Base-by-base conservation (phyloP, 2,888 invertebrate species). In the Campoplex nolae region DNA sequence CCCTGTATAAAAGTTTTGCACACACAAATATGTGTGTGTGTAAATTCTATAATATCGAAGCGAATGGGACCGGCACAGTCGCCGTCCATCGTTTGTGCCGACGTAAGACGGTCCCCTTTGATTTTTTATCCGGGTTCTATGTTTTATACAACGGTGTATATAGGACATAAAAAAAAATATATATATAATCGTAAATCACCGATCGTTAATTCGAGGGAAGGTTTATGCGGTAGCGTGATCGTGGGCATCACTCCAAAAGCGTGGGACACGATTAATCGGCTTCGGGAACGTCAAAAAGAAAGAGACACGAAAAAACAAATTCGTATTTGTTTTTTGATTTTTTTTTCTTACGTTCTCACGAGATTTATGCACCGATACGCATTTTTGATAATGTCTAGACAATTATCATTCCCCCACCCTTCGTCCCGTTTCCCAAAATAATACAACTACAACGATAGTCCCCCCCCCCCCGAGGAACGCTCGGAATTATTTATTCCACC, bases 101-200 rank as follows among this genome's bases (percentile, higher is more conserved):
- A 35, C 76, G 42, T 28, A 70, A 62, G 67, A 85, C 70, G 74
- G 38, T 75, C 71, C 71, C 75, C 68, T 82, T 85, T 71, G 51
- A 82, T 81, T 85, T 82, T 85, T 71, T 58, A 56, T 58, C 23
- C 76, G 80, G 18, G 32, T 67, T 84, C 54, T 56, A 71, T 54
- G 73, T 71, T 84, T 75, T 70, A 62, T 84, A 68, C 18, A 67
- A 32, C 8, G 3, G 35, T 48, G 45, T 45, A 76, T 58, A 62
- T 73, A 73, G 73, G 16, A 45, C 45, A 76, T 32, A 38, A 71
- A 80, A 32, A 76, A 75, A 23, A 23, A 23, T 0, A 23, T 0
- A 23, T 71, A 71, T 76, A 87, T 38, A 38, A 88, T 87, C 88
- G 84, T 88, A 88, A 88, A 88, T 88, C 88, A 87, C 48, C 84